These are phyloP conservation scores for Mya arenaria DNA, from an alignment of 1,140 invertebrate species.

Conservation along the genomic window DNA sequence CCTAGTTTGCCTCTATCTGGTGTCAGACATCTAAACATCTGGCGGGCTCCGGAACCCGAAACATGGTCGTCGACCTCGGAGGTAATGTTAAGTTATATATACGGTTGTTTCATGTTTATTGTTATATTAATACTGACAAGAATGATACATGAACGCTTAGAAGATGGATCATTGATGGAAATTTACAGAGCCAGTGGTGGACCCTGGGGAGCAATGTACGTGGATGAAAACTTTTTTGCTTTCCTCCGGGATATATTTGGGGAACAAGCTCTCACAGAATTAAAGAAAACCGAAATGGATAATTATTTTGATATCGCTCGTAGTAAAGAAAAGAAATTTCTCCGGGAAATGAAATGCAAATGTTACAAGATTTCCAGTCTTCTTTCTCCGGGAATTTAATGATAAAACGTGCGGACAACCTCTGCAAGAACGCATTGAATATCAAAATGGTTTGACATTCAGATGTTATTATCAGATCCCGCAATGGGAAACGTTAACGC, in stretches of 20 bases:
- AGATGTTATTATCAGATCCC: slow-evolving; percentile 12
- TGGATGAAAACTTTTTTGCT: slow-evolving; percentile 33
- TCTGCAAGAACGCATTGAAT: too few relatives aligned
- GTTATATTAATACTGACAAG: too few relatives aligned
- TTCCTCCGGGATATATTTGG: slow-evolving; percentile 25
- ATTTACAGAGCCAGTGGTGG: slow-evolving; percentile 84
- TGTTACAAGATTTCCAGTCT: too few relatives aligned
- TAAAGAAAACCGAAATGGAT: neutral
- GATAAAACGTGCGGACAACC: too few relatives aligned
- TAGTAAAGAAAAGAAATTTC: slow-evolving; percentile 60
- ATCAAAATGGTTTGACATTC: slow-evolving; percentile 36
- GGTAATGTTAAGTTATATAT: too few relatives aligned
- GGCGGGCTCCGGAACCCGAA: too few relatives aligned
- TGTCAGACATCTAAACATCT: too few relatives aligned
- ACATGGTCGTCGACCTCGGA: too few relatives aligned
- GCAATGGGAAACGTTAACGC: neutral
- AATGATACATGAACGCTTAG: slow-evolving; percentile 83
- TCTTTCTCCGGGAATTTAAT: too few relatives aligned
- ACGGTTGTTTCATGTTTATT: too few relatives aligned
- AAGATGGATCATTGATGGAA: slow-evolving; percentile 81
- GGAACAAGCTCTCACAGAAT: neutral
- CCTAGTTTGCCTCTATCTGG: too few relatives aligned
- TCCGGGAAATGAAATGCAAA: too few relatives aligned
- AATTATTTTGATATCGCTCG: slow-evolving; percentile 51
- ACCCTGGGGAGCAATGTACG: slow-evolving; percentile 81